Evolutionary conservation across 2,797 vertebrate genomes (phyloP), one percentile per base, ranked within the genome.

Genomic region (Phalanger gymnotis): DNA sequence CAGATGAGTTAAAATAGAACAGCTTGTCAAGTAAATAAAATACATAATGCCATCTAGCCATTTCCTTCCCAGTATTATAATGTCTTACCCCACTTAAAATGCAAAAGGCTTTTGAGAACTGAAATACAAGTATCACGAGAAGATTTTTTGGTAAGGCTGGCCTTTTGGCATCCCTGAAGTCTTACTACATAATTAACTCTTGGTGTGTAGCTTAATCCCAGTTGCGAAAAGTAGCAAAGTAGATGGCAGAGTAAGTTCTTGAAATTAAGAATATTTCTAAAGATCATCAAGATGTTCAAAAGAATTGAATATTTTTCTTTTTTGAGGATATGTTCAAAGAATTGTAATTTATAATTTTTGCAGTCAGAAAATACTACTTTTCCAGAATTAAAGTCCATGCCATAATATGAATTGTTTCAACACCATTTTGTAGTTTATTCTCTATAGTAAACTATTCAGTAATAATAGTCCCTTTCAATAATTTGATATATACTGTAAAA

Each of bases 1-100:
- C 95, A 91, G 96, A 91, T 95, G 57, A 81, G 93, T 91, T 81
- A 95, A 95, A 94, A 95, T 92, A 96, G 95, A 96, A 61, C 90
- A 94, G 27, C 2, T 61, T 94, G 94, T 94, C 92, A 57, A 30
- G 54, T 57, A 93, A 61, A 91, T 31, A 51, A 73, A 40, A 40
- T 40, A 40, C 9, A 73, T 25, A 73, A n/a, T 61, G 91, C 91
- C 93, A 96, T 66, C 90, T 92, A 54, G 25, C 13, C 73, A 90
- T 95, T 97, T 97, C 55, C 61, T 95, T 55, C 30, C 47, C 94
- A 90, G 40, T 81, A 90, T 56, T 95, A 52, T 52, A 92, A 94
- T 25, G 61, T 14, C 93, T 95, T 27, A 56, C 27, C 52, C 51
- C 93, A 91, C 73, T 87, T 87, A 87, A 51, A 87, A 87, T 87